These are phyloP conservation scores for Corvus hawaiiensis DNA, from an alignment of 2,113 vertebrate species.

Conservation along the genomic window DNA sequence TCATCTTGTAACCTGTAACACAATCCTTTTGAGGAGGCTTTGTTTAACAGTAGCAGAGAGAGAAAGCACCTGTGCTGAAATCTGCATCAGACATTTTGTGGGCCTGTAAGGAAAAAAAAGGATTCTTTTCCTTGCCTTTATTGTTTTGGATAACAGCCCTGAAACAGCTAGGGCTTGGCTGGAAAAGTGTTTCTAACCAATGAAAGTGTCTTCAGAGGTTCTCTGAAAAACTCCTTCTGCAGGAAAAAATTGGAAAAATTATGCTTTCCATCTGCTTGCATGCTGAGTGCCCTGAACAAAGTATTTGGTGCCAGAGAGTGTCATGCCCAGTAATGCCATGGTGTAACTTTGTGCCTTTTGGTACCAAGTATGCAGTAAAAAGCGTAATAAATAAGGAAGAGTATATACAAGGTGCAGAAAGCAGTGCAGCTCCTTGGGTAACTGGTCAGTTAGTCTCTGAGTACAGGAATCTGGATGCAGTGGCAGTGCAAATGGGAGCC, in stretches of 20 bases:
- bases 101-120: neutral
- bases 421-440: neutral
- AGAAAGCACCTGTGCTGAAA: neutral
- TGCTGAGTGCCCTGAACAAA: neutral
- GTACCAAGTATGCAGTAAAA: neutral
- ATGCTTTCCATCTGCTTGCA: neutral
- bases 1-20: neutral
- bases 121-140: neutral
- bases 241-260: neutral
- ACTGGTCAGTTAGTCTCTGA: neutral
- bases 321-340: neutral
- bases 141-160: neutral
- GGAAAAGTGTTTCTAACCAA: neutral
- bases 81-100: neutral
- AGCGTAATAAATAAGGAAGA: neutral
- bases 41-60: neutral
- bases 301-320: neutral
- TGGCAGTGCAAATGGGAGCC: neutral
- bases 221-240: neutral
- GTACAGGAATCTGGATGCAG: neutral
- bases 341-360: neutral
- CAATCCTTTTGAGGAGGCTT: neutral
- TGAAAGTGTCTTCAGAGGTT: neutral
- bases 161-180: neutral
- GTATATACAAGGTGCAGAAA: neutral